phyloP scores from a whole-genome alignment of 2,113 vertebrate species.

The Siniperca knerii region DNA sequence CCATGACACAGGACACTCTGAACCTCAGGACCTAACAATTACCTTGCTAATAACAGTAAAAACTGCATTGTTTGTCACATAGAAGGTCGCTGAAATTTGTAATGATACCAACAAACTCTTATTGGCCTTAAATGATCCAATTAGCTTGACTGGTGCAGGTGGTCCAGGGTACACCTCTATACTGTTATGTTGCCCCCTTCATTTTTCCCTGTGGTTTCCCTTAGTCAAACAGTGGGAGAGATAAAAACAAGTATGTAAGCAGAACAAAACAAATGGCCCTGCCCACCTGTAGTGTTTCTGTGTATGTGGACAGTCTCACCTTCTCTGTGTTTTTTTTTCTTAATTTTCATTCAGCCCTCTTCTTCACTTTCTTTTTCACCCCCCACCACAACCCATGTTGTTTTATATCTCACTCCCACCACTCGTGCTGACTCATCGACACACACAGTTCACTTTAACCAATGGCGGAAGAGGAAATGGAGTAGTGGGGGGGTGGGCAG shows the following conservation, averaged over 20 bases:
- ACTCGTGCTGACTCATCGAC: conserved; percentile 48
- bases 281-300: not conserved
- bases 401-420: conserved; percentile 57
- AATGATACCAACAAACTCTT: not conserved
- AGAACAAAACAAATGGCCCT: not conserved
- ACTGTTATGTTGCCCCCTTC: not conserved
- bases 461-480: conserved; percentile 47
- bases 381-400: conserved; percentile 7
- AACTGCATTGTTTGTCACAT: not conserved
- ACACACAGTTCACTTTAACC: conserved; percentile 36
- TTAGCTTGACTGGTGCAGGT: conserved; percentile 14
- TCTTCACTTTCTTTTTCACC: conserved; percentile 19
- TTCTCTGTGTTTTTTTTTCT: conserved; percentile 21
- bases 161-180: not conserved
- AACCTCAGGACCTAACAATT: not conserved
- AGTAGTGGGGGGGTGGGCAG: conserved; percentile 33
- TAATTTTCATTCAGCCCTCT: conserved; percentile 16
- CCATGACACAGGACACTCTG: not conserved
- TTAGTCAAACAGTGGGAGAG: conserved; percentile 5
- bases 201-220: not conserved
- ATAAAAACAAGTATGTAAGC: conserved; percentile 17
- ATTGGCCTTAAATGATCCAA: conserved; percentile 7
- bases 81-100: not conserved
- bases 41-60: not conserved
- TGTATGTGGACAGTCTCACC: not conserved